These are phyloP conservation scores for Himantopus leucocephalus DNA, from an alignment of 2,113 vertebrate species.

Conservation along the genomic window DNA sequence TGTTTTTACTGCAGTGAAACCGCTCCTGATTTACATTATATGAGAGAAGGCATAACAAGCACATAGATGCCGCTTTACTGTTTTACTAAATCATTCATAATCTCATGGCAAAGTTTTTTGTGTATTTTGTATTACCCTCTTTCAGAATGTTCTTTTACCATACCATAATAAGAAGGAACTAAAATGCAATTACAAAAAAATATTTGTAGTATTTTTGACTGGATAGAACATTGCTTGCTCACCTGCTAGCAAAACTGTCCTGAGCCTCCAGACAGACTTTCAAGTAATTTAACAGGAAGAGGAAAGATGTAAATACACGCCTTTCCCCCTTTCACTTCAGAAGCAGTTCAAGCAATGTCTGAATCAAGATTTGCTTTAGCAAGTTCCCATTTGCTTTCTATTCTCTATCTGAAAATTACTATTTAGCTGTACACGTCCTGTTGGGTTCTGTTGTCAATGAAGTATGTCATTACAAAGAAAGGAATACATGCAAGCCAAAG, in stretches of 20 bases:
- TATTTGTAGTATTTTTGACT: background rate
- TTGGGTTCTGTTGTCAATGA: background rate
- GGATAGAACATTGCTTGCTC: background rate
- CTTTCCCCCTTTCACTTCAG: background rate
- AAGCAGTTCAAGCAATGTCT: background rate
- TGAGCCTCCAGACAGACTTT: background rate
- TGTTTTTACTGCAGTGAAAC: background rate
- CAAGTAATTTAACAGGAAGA: background rate
- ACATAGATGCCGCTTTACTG: background rate
- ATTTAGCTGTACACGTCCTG: background rate
- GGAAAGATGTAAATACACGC: background rate
- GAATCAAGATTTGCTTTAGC: background rate
- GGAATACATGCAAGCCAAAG: background rate
- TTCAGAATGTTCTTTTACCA: background rate
- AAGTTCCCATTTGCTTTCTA: background rate
- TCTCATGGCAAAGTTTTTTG: background rate
- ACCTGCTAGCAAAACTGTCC: background rate
- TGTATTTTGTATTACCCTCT: background rate
- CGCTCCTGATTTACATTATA: background rate
- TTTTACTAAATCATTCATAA: background rate
- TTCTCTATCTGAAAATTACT: background rate
- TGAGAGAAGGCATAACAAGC: background rate
- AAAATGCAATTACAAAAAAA: background rate
- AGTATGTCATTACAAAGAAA: background rate
- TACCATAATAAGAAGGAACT: background rate